Evolutionary conservation across 2,113 vertebrate species (phyloP).

Genomic region (Solea solea): DNA sequence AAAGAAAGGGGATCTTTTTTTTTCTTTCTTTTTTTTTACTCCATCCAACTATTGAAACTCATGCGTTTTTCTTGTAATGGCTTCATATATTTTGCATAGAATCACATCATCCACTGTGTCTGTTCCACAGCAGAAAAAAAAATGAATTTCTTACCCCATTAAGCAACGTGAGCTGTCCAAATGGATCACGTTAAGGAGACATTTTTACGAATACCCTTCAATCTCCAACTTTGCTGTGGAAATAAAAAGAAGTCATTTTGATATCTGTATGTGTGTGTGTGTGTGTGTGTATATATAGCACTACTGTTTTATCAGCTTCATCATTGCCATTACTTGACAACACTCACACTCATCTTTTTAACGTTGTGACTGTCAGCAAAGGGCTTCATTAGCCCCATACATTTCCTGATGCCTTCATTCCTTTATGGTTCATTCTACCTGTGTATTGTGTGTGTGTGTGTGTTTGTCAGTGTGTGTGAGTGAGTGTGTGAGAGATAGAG

Average conservation of each 20-base stretch:
- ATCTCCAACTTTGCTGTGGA: conserved; percentile 66
- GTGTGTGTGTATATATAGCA: neutral
- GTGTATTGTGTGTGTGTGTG: conserved; percentile 62
- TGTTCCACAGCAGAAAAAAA: conserved; percentile 69
- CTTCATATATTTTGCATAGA: conserved; percentile 80
- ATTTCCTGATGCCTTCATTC: conserved; percentile 74
- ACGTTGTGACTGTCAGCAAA: conserved; percentile 45
- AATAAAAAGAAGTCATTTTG: conserved; percentile 45
- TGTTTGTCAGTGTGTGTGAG: conserved; percentile 36
- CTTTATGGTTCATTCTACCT: conserved; percentile 69
- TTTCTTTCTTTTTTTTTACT: conserved; percentile 40
- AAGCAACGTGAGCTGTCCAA: conserved; percentile 75
- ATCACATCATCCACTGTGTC: conserved; percentile 70
- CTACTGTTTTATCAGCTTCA: conserved; percentile 13
- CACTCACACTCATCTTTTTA: conserved; percentile 32
- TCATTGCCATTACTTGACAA: conserved; percentile 44
- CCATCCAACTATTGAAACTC: conserved; percentile 63
- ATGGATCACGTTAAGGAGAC: conserved; percentile 69
- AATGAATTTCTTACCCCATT: conserved; percentile 78
- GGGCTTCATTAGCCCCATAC: conserved; percentile 48
- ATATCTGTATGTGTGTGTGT: no score
- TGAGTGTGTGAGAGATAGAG: conserved; percentile 18
- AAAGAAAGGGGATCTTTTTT: conserved; percentile 72
- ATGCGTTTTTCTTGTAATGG: conserved; percentile 73
- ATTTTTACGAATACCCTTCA: conserved; percentile 76